Percentiles rank a stretch among this genome's conserved stretches.
phyloP scores from a whole-genome alignment of 2,113 vertebrate genomes.

The Otolemur garnettii region DNA sequence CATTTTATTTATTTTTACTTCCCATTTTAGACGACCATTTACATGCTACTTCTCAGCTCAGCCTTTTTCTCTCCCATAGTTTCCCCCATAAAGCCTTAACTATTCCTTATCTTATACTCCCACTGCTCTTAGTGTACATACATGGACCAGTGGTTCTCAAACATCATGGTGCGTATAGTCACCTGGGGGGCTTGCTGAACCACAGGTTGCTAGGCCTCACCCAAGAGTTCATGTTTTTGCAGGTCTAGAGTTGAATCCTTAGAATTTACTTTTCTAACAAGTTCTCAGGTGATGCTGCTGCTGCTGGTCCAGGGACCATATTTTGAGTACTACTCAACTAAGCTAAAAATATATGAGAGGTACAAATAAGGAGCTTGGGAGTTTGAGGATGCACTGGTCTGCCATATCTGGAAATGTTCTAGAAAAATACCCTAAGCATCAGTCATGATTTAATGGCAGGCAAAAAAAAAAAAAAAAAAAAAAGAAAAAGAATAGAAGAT shows the following conservation, averaged over 20 bases:
- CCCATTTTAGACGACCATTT: neutral
- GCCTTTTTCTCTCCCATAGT: neutral
- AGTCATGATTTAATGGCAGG: slow-evolving; percentile 5
- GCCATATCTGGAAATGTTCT: neutral
- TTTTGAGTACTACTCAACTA: neutral
- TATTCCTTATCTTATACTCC: neutral
- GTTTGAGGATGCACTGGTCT: neutral
- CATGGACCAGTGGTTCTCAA: neutral
- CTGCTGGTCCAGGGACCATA: neutral
- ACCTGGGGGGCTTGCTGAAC: neutral
- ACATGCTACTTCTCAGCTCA: neutral
- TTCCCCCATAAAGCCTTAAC: neutral
- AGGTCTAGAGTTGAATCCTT: neutral
- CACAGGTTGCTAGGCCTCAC: neutral
- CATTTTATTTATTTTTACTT: too few relatives aligned
- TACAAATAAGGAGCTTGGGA: neutral
- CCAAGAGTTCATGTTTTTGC: neutral
- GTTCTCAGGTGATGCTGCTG: neutral
- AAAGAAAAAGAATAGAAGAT: neutral
- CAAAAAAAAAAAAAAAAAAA: neutral
- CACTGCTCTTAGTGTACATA: neutral
- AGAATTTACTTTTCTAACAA: neutral
- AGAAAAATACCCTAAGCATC: neutral
- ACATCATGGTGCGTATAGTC: neutral
- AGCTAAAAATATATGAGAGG: neutral